phyloP scores from a whole-genome alignment of 2,113 vertebrate genomes.

The Oncorhynchus masou region DNA sequence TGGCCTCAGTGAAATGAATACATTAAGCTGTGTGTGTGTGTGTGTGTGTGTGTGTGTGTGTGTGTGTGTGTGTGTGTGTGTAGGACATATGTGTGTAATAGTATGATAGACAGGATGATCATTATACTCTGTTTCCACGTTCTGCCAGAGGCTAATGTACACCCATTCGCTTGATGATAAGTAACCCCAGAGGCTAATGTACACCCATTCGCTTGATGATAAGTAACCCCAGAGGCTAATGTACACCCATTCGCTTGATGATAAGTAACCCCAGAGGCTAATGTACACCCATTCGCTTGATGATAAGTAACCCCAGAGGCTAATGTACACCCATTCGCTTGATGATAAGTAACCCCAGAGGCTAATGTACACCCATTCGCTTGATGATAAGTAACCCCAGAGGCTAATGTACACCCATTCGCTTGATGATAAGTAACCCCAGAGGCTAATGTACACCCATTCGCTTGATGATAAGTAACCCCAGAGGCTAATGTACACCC shows the following conservation, averaged over 20 bases:
- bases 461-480: too few species aligned
- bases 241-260: neutral
- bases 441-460: neutral
- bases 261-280: too few species aligned
- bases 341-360: too few species aligned
- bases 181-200: neutral
- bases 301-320: too few species aligned
- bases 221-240: too few species aligned
- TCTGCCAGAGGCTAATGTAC: neutral
- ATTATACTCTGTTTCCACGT: constrained; percentile 11
- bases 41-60: neutral
- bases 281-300: neutral
- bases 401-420: neutral
- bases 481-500: neutral
- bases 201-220: neutral
- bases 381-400: too few species aligned
- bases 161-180: neutral
- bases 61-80: too few species aligned
- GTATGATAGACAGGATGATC: constrained; percentile 12
- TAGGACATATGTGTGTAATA: constrained; percentile 22
- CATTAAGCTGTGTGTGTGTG: too few species aligned
- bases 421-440: too few species aligned
- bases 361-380: neutral
- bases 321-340: neutral
- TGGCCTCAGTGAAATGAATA: neutral